A percentile compares a stretch with the other conserved stretches of the same genome.
Conservation (phyloP, 2,113 vertebrate species). For the Nyctereutes procyonoides region DNA sequence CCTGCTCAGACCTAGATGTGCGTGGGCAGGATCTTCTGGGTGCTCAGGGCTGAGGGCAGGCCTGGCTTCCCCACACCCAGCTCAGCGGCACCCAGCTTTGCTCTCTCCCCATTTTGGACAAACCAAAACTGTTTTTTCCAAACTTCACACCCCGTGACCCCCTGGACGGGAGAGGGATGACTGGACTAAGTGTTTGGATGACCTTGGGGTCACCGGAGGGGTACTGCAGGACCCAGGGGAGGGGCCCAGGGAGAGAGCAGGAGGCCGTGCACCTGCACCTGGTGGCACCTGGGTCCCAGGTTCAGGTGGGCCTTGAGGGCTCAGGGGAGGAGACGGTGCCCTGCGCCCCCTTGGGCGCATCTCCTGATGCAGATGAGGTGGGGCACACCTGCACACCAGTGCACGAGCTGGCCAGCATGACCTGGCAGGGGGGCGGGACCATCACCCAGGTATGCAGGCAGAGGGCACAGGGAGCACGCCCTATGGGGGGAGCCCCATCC, state of each 20-base stretch:
- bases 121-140: neutral
- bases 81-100: neutral
- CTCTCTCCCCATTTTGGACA: neutral
- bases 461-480: neutral
- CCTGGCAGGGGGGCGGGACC: neutral
- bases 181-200: neutral
- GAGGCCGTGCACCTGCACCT: accelerated
- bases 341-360: neutral
- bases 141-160: neutral
- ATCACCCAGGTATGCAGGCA: neutral
- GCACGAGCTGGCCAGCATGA: neutral
- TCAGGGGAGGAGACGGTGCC: neutral
- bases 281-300: neutral
- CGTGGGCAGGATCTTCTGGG: neutral
- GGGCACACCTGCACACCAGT: neutral
- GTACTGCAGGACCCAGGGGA: neutral
- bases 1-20: neutral
- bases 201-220: neutral
- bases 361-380: neutral
- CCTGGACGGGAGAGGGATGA: neutral
- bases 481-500: too few relatives aligned
- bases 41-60: accelerated
- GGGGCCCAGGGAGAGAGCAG: neutral
- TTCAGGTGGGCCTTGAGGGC: neutral
- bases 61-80: neutral